These are phyloP conservation scores for Urophycis tenuis DNA, from an alignment of 2,797 vertebrate species.

Conservation along the genomic window DNA sequence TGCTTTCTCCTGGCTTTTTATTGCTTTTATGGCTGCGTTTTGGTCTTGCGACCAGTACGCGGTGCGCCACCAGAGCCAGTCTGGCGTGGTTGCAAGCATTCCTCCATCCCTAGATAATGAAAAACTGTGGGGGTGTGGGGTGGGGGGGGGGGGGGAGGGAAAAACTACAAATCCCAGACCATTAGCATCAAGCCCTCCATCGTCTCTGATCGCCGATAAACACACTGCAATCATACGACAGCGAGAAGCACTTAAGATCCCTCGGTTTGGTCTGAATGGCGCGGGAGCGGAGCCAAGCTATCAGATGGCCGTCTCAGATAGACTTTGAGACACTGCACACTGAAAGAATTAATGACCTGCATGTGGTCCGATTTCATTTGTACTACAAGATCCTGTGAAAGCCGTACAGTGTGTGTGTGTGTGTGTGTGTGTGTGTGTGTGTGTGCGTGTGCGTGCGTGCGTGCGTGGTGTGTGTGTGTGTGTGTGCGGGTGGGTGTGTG, in stretches of 20 bases:
- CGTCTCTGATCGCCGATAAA: neutral
- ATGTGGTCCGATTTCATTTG: neutral
- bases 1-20: neutral
- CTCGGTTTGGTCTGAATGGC: neutral
- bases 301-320: conserved; percentile 2
- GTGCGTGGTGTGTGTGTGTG: neutral
- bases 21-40: too few species aligned
- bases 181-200: neutral
- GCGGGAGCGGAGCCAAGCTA: neutral
- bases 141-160: too few species aligned
- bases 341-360: neutral
- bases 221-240: neutral
- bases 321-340: neutral
- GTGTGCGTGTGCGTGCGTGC: neutral
- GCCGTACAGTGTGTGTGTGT: neutral
- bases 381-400: neutral
- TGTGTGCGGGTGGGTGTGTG: neutral
- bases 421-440: neutral
- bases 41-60: too few species aligned
- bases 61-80: too few species aligned
- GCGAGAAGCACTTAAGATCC: neutral
- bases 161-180: neutral
- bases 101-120: too few species aligned
- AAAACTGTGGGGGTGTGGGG: too few species aligned
- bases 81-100: too few species aligned